phyloP scores from a whole-genome alignment of 1,140 invertebrate species.

The Maniola jurtina region DNA sequence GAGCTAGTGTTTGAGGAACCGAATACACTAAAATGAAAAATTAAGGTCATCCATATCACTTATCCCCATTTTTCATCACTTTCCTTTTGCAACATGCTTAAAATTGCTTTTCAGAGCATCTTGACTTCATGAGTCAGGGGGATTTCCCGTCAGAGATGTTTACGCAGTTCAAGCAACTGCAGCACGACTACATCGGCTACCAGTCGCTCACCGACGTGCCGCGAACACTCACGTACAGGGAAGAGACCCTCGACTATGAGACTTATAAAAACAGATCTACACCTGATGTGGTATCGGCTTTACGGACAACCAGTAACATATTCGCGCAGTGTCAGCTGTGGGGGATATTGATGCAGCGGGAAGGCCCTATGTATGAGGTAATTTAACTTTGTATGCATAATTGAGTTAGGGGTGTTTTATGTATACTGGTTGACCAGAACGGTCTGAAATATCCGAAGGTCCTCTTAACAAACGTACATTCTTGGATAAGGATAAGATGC shows the following conservation, averaged over 20 bases:
- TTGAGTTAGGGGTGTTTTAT: too few relatives aligned
- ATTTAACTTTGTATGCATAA: slow-evolving; percentile 10
- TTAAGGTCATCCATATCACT: too few relatives aligned
- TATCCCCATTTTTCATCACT: neutral
- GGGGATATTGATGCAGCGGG: slow-evolving; percentile 90
- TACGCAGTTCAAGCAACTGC: slow-evolving; percentile 90
- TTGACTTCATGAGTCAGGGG: slow-evolving; percentile 94
- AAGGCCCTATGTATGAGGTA: slow-evolving; percentile 89
- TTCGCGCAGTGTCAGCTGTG: slow-evolving; percentile 91
- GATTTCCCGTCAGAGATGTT: slow-evolving; percentile 86
- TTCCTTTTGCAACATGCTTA: neutral
- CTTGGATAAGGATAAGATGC: too few relatives aligned
- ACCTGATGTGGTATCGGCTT: slow-evolving; percentile 85
- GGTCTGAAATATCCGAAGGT: too few relatives aligned
- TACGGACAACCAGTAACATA: slow-evolving; percentile 85
- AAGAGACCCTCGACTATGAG: slow-evolving; percentile 56
- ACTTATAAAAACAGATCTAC: slow-evolving; percentile 81
- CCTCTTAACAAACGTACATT: too few relatives aligned
- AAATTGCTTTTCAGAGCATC: slow-evolving; percentile 84
- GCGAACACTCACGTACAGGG: slow-evolving; percentile 82
- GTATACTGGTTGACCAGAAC: too few relatives aligned
- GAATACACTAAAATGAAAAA: too few relatives aligned
- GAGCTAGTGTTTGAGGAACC: slow-evolving; percentile 32
- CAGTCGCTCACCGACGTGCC: slow-evolving; percentile 98
- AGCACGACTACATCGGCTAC: slow-evolving; percentile 96